Evolutionary conservation across 1,140 invertebrate species (phyloP).

Genomic region (Brachionus angularis): DNA sequence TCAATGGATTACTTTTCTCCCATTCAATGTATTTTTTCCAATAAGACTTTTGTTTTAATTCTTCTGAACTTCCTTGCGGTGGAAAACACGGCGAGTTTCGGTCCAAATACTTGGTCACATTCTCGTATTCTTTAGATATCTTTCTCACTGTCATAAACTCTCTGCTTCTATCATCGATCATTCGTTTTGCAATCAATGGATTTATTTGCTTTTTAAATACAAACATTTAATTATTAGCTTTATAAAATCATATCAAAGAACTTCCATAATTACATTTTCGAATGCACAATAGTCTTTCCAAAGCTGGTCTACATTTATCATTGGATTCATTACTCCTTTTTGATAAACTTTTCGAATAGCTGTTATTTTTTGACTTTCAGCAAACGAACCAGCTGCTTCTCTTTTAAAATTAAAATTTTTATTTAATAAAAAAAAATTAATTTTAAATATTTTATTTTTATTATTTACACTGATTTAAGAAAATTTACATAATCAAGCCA

Average conservation of each 20-base stretch:
- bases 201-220: conserved; percentile 66
- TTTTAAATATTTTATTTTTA: not conserved
- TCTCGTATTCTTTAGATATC: conserved; percentile 94
- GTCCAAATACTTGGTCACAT: conserved; percentile 86
- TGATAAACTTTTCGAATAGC: conserved; percentile 94
- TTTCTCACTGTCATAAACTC: conserved; percentile 96
- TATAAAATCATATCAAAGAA: not conserved
- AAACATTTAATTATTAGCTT: not conserved
- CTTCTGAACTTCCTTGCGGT: conserved; percentile 70
- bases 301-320: conserved; percentile 90
- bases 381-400: conserved; percentile 94
- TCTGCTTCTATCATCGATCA: conserved; percentile 79
- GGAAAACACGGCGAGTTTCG: conserved; percentile 68
- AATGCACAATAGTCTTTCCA: conserved; percentile 79
- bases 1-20: conserved; percentile 91
- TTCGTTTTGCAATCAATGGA: conserved; percentile 89
- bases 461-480: conserved; percentile 78
- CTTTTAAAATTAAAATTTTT: conserved; percentile 48
- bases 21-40: conserved; percentile 98
- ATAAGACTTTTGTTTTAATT: conserved; percentile 76
- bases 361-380: conserved; percentile 97
- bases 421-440: conserved; percentile 5
- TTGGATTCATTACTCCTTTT: conserved; percentile 88
- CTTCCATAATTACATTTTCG: conserved; percentile 27
- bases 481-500: conserved; percentile 98